Percentiles rank a stretch among this genome's conserved stretches.
Evolutionary conservation across 2,797 vertebrate species (phyloP).

Genomic region (Semaprochilodus insignis): DNA sequence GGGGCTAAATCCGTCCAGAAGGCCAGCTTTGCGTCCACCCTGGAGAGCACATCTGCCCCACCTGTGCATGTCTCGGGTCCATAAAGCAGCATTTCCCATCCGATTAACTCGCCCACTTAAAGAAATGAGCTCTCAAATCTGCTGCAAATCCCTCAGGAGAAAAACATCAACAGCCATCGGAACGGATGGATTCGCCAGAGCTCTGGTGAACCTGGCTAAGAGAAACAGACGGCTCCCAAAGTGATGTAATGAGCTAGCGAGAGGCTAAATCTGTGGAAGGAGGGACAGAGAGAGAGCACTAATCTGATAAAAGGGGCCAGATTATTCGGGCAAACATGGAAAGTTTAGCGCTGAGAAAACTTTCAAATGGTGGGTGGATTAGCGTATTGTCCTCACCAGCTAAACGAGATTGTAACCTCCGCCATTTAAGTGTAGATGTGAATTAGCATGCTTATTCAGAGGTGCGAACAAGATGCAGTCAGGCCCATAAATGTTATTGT

Average conservation of each 20-base stretch:
- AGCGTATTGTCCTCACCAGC: slow-evolving; percentile 53
- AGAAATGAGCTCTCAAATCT: slow-evolving; percentile 59
- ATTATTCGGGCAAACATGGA: slow-evolving; percentile 66
- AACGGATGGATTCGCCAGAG: slow-evolving; percentile 23
- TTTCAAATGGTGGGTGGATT: slow-evolving; percentile 61
- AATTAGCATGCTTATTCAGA: no score
- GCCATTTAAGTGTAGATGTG: neutral
- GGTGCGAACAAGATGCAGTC: no score
- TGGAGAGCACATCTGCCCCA: slow-evolving; percentile 38
- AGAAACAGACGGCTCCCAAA: slow-evolving; percentile 41
- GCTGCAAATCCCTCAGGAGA: slow-evolving; percentile 40
- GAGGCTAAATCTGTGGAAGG: slow-evolving; percentile 44
- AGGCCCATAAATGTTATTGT: no score
- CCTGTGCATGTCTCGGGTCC: slow-evolving; percentile 44
- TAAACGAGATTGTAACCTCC: slow-evolving; percentile 27
- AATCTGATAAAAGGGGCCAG: slow-evolving; percentile 74
- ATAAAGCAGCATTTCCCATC: slow-evolving; percentile 35
- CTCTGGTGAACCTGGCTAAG: slow-evolving; percentile 44
- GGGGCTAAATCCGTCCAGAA: neutral
- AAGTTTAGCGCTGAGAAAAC: slow-evolving; percentile 60
- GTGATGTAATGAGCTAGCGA: slow-evolving; percentile 37
- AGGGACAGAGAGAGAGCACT: slow-evolving; percentile 39
- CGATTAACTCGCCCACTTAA: slow-evolving; percentile 52
- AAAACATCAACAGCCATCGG: slow-evolving; percentile 30
- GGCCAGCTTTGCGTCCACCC: neutral